A percentile compares a stretch with the other conserved stretches of the same genome.
Evolutionary conservation across 2,888 invertebrate genomes (phyloP).

Genomic region (Diogma glabrata): DNA sequence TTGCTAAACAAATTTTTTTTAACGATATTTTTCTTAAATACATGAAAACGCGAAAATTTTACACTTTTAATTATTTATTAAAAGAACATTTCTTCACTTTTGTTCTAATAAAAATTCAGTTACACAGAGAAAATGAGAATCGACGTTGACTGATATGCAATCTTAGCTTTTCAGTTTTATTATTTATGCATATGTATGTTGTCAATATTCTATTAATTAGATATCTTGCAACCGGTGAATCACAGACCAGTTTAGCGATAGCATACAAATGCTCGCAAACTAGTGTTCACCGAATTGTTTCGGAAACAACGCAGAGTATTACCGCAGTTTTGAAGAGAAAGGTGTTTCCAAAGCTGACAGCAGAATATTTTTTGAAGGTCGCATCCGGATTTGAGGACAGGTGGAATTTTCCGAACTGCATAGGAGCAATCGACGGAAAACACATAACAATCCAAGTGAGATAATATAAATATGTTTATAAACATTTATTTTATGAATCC

Average conservation of each 20-base stretch:
- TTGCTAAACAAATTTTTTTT: too few relatives aligned
- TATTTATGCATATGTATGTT: too few relatives aligned
- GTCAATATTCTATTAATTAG: background rate
- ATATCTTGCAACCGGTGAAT: background rate
- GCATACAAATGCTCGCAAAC: background rate
- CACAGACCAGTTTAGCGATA: too few relatives aligned
- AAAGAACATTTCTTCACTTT: too few relatives aligned
- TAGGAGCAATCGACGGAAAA: background rate
- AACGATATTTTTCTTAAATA: too few relatives aligned
- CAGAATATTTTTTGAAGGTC: background rate
- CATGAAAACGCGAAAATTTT: too few relatives aligned
- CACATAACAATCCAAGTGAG: background rate
- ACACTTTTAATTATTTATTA: too few relatives aligned
- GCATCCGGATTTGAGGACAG: background rate
- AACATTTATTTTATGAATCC: too few relatives aligned
- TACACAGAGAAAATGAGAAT: too few relatives aligned
- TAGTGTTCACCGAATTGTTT: background rate
- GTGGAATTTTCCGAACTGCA: background rate
- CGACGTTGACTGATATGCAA: too few relatives aligned
- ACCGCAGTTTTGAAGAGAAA: background rate
- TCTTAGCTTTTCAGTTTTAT: too few relatives aligned
- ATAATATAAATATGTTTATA: background rate
- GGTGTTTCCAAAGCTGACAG: background rate
- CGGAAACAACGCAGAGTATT: background rate
- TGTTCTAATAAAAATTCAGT: too few relatives aligned